phyloP scores from a whole-genome alignment of 1,140 invertebrate species.

The Stenopsyche tienmushanensis region DNA sequence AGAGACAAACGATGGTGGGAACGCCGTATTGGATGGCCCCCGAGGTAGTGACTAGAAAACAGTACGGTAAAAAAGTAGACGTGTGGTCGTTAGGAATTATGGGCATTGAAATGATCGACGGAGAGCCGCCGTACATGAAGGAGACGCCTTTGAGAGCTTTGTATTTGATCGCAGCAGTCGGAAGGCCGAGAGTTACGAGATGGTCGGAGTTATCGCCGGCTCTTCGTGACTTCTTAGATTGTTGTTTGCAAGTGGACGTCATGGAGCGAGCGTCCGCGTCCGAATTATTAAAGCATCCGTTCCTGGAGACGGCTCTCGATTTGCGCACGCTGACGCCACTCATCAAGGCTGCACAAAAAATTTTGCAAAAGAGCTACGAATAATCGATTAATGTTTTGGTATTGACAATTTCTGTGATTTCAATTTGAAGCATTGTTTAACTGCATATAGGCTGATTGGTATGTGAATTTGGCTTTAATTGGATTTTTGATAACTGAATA shows the following conservation, averaged over 20 bases:
- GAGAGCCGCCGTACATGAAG: conserved; percentile 93
- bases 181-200: conserved; percentile 85
- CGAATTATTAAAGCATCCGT: conserved; percentile 85
- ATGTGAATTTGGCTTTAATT: no score
- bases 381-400: no score
- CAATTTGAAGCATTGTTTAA: no score
- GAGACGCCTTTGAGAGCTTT: conserved; percentile 92
- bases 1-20: conserved; percentile 94
- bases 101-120: conserved; percentile 98
- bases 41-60: conserved; percentile 83
- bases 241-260: conserved; percentile 91
- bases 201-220: conserved; percentile 77
- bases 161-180: conserved; percentile 94
- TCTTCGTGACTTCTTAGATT: conserved; percentile 84
- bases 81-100: conserved; percentile 97
- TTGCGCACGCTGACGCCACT: conserved; percentile 83
- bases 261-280: conserved; percentile 81
- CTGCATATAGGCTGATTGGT: no score
- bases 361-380: conserved; percentile 65
- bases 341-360: conserved; percentile 84
- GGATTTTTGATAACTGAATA: no score
- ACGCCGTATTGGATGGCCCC: conserved; percentile 90
- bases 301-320: conserved; percentile 83
- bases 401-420: no score
- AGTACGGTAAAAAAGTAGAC: conserved; percentile 90